phyloP scores from a whole-genome alignment of 2,888 invertebrate species.

The Asteroscopus sphinx region DNA sequence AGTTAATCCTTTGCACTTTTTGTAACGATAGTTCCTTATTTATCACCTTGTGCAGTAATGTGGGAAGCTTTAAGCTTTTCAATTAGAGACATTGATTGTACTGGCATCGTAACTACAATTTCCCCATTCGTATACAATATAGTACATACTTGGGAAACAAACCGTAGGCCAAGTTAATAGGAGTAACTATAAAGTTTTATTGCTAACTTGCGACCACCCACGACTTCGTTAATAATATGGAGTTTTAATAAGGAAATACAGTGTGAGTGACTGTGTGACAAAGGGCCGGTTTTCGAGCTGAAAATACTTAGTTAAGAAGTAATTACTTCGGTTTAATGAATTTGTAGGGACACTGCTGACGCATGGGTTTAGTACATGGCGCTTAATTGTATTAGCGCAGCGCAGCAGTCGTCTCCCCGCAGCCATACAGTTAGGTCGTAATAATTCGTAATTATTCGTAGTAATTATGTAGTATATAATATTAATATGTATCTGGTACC shows the following conservation, averaged over 20 bases:
- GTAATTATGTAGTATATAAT: no score
- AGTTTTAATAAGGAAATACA: slow-evolving; percentile 6
- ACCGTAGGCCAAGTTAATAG: slow-evolving; percentile 10
- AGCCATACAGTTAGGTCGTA: no score
- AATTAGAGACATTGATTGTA: not conserved
- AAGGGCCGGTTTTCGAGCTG: not conserved
- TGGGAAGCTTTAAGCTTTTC: not conserved
- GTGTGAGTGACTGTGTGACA: not conserved
- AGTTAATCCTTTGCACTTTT: no score
- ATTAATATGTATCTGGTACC: no score
- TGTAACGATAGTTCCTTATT: no score
- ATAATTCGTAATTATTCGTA: no score
- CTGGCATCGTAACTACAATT: not conserved
- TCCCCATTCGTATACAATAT: slow-evolving; percentile 4
- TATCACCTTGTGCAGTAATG: no score
- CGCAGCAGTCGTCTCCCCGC: no score
- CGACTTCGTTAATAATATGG: slow-evolving; percentile 26
- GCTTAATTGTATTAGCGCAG: no score
- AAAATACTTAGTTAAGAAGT: not conserved
- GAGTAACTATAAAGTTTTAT: slow-evolving; percentile 35
- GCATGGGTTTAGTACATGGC: no score
- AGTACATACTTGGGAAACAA: slow-evolving; percentile 4
- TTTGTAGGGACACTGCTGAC: no score
- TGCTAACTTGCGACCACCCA: slow-evolving; percentile 29
- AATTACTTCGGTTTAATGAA: not conserved